Conservation (phyloP, 1,140 invertebrate species). For the Sinella curviseta region DNA sequence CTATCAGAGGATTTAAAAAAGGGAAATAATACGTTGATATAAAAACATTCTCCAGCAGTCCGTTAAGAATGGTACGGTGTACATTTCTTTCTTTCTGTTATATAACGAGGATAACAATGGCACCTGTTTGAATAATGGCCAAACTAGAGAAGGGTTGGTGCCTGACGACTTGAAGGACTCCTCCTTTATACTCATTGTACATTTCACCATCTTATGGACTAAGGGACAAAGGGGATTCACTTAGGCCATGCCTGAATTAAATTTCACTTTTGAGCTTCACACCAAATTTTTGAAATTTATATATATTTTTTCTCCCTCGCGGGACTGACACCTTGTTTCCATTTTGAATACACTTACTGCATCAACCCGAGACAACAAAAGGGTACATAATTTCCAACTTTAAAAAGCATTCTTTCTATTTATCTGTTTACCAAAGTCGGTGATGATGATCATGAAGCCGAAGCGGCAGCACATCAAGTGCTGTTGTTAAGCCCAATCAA, state of each 20-base stretch:
- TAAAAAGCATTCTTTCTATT: neutral
- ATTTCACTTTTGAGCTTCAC: neutral
- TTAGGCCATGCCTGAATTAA: too few relatives aligned
- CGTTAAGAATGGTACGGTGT: too few relatives aligned
- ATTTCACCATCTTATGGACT: too few relatives aligned
- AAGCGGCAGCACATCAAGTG: neutral
- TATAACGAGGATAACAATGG: neutral
- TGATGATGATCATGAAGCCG: too few relatives aligned
- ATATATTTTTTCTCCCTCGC: too few relatives aligned
- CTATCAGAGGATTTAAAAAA: too few relatives aligned
- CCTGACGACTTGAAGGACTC: conserved; percentile 10
- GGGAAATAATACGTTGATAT: too few relatives aligned
- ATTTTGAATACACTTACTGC: neutral
- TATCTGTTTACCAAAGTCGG: neutral
- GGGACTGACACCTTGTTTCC: neutral
- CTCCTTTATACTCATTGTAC: conserved; percentile 9
- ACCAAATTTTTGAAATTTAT: neutral
- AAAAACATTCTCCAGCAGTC: too few relatives aligned
- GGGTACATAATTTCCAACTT: neutral
- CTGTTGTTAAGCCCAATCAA: neutral
- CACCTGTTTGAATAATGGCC: conserved; percentile 6
- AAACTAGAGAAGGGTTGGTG: conserved; percentile 10
- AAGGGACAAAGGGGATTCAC: too few relatives aligned
- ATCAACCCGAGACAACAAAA: neutral
- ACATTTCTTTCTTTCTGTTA: neutral